Percentiles rank a stretch among this genome's conserved stretches.
phyloP scores from a whole-genome alignment of 1,140 invertebrate species.

The Anagrus nilaparvatae region DNA sequence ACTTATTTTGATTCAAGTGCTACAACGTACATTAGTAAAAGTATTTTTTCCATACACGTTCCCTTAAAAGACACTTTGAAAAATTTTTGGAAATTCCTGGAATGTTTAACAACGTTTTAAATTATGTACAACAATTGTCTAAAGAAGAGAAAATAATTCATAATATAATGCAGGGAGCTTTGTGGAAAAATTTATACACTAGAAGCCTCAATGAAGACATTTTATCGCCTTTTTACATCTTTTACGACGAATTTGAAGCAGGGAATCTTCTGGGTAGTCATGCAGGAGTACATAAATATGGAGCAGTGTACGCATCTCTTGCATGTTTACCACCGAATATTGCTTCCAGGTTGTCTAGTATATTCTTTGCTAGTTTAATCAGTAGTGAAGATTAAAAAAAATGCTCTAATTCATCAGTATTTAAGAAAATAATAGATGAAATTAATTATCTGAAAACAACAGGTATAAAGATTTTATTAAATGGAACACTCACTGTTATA shows the following conservation, averaged over 20 bases:
- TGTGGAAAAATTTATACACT: slow-evolving; percentile 5
- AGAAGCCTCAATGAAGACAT: too few relatives aligned
- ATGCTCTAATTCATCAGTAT: too few relatives aligned
- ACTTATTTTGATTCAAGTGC: too few relatives aligned
- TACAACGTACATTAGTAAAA: too few relatives aligned
- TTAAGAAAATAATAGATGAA: too few relatives aligned
- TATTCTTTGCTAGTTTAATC: slow-evolving; percentile 2
- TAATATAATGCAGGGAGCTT: slow-evolving; percentile 9
- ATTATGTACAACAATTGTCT: slow-evolving; percentile 7
- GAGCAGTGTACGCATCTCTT: neutral
- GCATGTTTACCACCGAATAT: neutral
- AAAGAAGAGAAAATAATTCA: slow-evolving; percentile 3
- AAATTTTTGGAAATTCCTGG: slow-evolving; percentile 8
- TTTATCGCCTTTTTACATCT: neutral
- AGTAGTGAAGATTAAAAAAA: neutral
- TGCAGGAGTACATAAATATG: neutral
- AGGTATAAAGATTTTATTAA: too few relatives aligned
- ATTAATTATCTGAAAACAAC: too few relatives aligned
- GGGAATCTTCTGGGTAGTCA: neutral
- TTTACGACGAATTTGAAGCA: neutral
- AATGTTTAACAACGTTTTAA: neutral
- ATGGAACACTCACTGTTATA: too few relatives aligned
- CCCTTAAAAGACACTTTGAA: slow-evolving; percentile 3
- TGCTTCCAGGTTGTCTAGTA: neutral
- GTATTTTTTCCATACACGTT: neutral